Evolutionary conservation across 1,140 invertebrate species (phyloP), one percentile per base, ranked within the genome.

Genomic region (Caerostris darwini): DNA sequence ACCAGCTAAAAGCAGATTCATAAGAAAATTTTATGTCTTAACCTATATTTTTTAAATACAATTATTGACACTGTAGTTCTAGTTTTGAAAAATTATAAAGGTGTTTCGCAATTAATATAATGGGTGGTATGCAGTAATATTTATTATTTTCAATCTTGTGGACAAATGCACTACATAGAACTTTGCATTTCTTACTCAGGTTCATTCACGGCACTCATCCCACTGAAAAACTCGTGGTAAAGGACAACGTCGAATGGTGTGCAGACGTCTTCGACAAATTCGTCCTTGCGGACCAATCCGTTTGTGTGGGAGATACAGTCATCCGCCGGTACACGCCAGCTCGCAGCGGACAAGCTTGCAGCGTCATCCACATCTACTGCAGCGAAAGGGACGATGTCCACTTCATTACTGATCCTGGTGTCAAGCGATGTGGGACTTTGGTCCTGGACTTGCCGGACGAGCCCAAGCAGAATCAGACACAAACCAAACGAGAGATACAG

Each of bases 201-300:
- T 97, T 97, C 95, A 95, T 96, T 81, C 94, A 95, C 5, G 95
- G 95, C 3, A 95, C 96, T 10, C 97, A 97, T 95, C 96, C 97
- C 0, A 88, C 95, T 87, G 96, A 96, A 5, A 97, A 97, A 94
- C 95, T 96, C 19, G 96, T 97, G 3, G 95, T 95, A 3, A 96
- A 96, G 85, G 96, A 97, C 89, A 96, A 96, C 5, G 95, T 96
- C 19, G 96, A 96, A 94, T 97, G 97, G 97, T 97, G 97, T 95
- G 96, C 96, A 0, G 97, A 97, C 95, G 96, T 97, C 3, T 96
- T 97, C 94, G 97, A 97, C 95, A 96, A 96, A 92, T 97, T 97
- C 95, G 97, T 97, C 6, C 94, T 95, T 6, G 96, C 96, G 3
- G 96, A 97, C 93, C 96, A 97, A 95, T 95, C 96, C 7, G 95